Evolutionary conservation across 1,140 invertebrate genomes (phyloP), one percentile per base, ranked within the genome.

Genomic region (Papilio polyxenes): DNA sequence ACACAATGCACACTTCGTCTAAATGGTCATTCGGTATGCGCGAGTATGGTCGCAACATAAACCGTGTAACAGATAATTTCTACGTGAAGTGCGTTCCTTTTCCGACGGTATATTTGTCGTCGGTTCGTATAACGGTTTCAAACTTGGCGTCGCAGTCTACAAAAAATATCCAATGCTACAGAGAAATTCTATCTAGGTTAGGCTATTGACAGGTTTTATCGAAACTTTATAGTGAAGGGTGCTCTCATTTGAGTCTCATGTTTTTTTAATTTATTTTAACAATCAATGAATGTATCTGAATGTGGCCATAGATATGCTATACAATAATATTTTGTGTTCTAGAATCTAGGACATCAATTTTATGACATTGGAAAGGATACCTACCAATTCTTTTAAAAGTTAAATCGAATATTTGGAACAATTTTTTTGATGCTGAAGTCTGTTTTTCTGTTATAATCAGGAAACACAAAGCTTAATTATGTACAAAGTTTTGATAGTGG

Each of bases 111-210:
- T 65, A 76, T 62, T 80, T 65, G 76, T 83, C 80, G 82, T 81
- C 85, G 85, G 84, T 85, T 87, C 85, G 75, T 77, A 85, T 92
- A 92, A 92, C 90, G 90, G 90, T 90, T 59, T 79, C 44, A 56
- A 75, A 82, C 62, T 72, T 69, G 84, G 75, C 75, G 82, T 82
- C 82, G 80, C 44, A 75, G 49, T 81, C 62, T 80, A 69, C 40
- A 69, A 80, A 80, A 80, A 69, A 80, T 23, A 49, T 69, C 17
- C 77, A n/a, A 79, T 44, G 77, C 44, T 65, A 80, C 59, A 48
- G 20, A 79, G 65, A 78, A 31, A 48, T 80, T 69, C 59, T 80
- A 69, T 80, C 59, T 48, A 65, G 56, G 17, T 23, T 17, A 65
- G 56, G 9, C 17, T 17, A 80, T 48, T 65, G 78, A 76, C 5